Base-by-base conservation (phyloP, 2,888 invertebrate genomes). In the Ellobium chinense region DNA sequence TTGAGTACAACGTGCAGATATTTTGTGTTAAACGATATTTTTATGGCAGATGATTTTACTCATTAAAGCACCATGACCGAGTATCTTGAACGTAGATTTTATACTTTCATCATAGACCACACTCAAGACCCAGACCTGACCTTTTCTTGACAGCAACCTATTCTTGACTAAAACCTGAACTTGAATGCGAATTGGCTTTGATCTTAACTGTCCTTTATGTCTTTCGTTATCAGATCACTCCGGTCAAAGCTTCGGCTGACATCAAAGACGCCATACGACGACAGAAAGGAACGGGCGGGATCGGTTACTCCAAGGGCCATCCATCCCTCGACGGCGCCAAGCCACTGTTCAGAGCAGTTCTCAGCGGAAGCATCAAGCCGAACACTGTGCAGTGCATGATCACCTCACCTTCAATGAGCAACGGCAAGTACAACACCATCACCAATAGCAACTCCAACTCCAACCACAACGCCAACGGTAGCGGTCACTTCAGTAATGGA, bases 211-310 rank as follows among this genome's bases (percentile, higher is more conserved):
- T 46, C 7, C 18, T 46, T 46, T 46, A 18, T 46, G 7, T 18
- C 7, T 46, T 46, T 7, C 18, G 46, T 46, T 46, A 46, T 46
- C 70, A 78, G 78, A 31, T 78, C 1, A 62, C 60, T 29, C 69
- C 78, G 14, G 18, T 70, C 58, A 78, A 46, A 39, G 70, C 78
- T 31, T 24, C 78, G 31, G 37, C n/a, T 7, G 78, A 78, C 12
- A 62, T 78, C 12, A 46, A 21, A 1, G 29, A 31, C 62, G 78
- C 78, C 31, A 60, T 78, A 14, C 18, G 70, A 24, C 27, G 78
- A 31, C 62, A 70, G 46, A 78, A 46, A 21, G 27, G 58, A 12
- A 70, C 62, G 7, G n/a, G 12, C n/a, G 62, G 27, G 58, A 31
- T 78, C 14, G 21, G 21, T 24, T 78, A 78, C 78, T 9, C 9